Conservation (phyloP, 2,797 vertebrate species). For the Dallia pectoralis region DNA sequence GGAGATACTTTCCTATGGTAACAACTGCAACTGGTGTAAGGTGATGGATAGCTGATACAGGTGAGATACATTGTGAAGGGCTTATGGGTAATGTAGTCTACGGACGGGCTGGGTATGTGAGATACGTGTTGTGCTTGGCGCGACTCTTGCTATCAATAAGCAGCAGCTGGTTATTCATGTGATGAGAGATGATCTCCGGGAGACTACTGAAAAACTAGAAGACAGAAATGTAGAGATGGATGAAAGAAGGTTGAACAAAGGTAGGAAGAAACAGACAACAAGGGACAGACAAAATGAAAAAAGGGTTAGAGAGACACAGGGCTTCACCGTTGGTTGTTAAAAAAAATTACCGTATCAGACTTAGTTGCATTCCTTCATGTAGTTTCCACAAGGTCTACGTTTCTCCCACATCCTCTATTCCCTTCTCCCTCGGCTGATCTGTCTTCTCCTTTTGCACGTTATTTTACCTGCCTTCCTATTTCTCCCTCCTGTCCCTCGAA, state of each 20-base stretch:
- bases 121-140: slow-evolving; percentile 70
- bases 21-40: background rate
- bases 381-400: slow-evolving; percentile 10
- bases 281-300: background rate
- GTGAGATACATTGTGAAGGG: background rate
- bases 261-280: background rate
- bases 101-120: slow-evolving; percentile 63
- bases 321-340: background rate
- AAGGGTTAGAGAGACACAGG: background rate
- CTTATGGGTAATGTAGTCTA: slow-evolving; percentile 27
- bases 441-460: slow-evolving; percentile 10
- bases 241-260: slow-evolving; percentile 16
- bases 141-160: slow-evolving; percentile 79
- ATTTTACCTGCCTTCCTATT: background rate
- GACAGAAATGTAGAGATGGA: slow-evolving; percentile 20
- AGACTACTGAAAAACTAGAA: slow-evolving; percentile 70
- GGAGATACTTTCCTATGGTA: background rate
- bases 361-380: slow-evolving; percentile 18
- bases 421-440: slow-evolving; percentile 10
- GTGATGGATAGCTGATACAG: background rate
- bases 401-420: slow-evolving; percentile 19
- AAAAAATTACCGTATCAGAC: background rate
- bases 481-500: slow-evolving; percentile 16
- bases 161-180: slow-evolving; percentile 72
- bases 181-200: slow-evolving; percentile 73